Evolutionary conservation across 2,888 invertebrate genomes (phyloP), one percentile per base, ranked within the genome.

Genomic region (Nomada ruficornis): DNA sequence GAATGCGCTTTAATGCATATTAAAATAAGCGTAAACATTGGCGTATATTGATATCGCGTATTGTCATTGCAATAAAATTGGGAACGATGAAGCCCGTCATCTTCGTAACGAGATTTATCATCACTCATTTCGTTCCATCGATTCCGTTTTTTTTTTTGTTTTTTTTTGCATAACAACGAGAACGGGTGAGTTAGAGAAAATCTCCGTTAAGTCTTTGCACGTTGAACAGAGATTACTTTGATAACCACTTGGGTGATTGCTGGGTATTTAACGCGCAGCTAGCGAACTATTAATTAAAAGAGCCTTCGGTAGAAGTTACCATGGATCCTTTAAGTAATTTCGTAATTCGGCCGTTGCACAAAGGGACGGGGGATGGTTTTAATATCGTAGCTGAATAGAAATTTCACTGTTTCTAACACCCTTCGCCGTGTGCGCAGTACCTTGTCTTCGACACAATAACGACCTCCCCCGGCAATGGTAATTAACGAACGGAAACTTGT

Each of bases 291-390:
- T 83, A 84, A 84, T 84, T 83, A 83, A 83, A 79, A 74, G 80
- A 67, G 64, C 74, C 60, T 79, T 67, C 77, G 83, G 69, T 62
- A 29, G 77, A 68, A 84, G 80, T 83, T 83, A 47, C 50, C 73
- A 26, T 57, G 54, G 71, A 84, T 76, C 79, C 76, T 84, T 83
- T 80, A 80, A 83, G 84, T 84, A 83, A 84, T 84, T 80, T 82
- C 71, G 76, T 82, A 82, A 84, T 84, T 79, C 73, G 70, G 50
- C 62, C 82, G 73, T 55, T 65, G 76, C 76, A 52, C 75, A 63
- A 76, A 76, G 68, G 52, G 42, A 64, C 50, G 52, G 47, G 67
- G 64, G 70, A 23, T 47, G 62, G 60, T 80, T 82, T 82, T 71
- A 82, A 82, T 76, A 76, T 71, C 76, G 76, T 54, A 67, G 73